A percentile compares a stretch with the other conserved stretches of the same genome.
phyloP scores from a whole-genome alignment of 1,140 invertebrate species.

The Vollenhovia emeryi region DNA sequence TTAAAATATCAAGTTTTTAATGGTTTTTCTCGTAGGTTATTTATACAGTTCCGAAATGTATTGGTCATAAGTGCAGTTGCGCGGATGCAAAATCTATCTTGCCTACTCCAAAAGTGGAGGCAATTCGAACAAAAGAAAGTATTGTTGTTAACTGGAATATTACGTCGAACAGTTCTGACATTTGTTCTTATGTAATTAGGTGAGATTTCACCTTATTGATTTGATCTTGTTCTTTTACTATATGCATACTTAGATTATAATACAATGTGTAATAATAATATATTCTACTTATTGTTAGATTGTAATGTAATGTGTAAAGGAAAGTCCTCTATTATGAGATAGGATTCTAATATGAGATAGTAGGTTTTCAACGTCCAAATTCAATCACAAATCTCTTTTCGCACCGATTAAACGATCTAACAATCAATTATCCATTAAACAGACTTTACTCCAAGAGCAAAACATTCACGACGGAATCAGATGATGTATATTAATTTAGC shows the following conservation, averaged over 20 bases:
- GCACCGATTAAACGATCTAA: too few relatives aligned
- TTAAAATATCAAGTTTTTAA: constrained; percentile 19
- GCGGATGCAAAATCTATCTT: constrained; percentile 56
- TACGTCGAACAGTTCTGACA: constrained; percentile 45
- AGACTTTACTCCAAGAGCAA: too few relatives aligned
- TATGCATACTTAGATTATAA: not conserved
- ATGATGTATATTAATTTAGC: too few relatives aligned
- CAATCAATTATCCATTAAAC: too few relatives aligned
- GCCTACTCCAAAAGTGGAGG: constrained; percentile 69
- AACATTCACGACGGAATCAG: too few relatives aligned
- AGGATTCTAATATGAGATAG: too few relatives aligned
- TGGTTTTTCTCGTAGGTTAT: constrained; percentile 66
- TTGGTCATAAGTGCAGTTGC: constrained; percentile 72
- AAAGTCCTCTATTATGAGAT: too few relatives aligned
- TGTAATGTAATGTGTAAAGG: too few relatives aligned
- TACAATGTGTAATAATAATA: constrained; percentile 32
- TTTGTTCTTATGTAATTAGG: constrained; percentile 76
- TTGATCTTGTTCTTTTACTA: not conserved
- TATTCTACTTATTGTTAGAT: too few relatives aligned
- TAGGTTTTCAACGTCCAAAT: too few relatives aligned
- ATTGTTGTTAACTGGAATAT: constrained; percentile 75
- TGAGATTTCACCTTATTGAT: constrained; percentile 40
- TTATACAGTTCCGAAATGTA: constrained; percentile 78
- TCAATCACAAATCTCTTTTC: too few relatives aligned
- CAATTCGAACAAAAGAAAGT: constrained; percentile 22